Conservation (phyloP, 2,888 invertebrate genomes). For the Catocala sponsa region DNA sequence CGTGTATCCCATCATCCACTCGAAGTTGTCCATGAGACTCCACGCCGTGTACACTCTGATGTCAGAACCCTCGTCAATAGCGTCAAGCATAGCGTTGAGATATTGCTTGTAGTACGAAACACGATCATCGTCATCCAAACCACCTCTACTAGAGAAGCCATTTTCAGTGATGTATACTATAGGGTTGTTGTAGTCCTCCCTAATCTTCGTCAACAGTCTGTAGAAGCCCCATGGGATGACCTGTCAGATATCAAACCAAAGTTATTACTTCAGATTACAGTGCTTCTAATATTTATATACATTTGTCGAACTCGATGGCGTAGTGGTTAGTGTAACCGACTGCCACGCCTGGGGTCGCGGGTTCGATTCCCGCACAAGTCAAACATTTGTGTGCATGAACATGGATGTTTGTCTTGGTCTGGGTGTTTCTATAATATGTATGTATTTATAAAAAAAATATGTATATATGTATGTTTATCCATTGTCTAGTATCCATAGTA, state of each 20-base stretch:
- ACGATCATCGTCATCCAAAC: slow-evolving; percentile 74
- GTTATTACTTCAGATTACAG: neutral
- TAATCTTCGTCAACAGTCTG: slow-evolving; percentile 82
- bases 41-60: slow-evolving; percentile 85
- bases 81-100: slow-evolving; percentile 68
- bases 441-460: no score
- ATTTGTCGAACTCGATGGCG: no score
- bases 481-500: no score
- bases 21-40: slow-evolving; percentile 89
- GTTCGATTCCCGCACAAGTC: no score
- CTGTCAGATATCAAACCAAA: slow-evolving; percentile 44
- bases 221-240: slow-evolving; percentile 87
- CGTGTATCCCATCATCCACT: slow-evolving; percentile 86
- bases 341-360: no score
- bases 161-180: slow-evolving; percentile 88
- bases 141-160: slow-evolving; percentile 67
- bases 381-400: no score
- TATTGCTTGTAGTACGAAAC: slow-evolving; percentile 70
- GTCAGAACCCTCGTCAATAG: slow-evolving; percentile 72
- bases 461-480: no score
- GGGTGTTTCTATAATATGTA: no score
- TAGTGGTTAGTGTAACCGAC: no score
- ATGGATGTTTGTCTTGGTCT: no score
- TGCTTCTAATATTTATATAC: neutral
- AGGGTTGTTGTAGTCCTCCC: slow-evolving; percentile 81